Percentiles rank a stretch among this genome's conserved stretches.
Evolutionary conservation across 2,888 invertebrate genomes (phyloP).

Genomic region (Metellina segmentata): DNA sequence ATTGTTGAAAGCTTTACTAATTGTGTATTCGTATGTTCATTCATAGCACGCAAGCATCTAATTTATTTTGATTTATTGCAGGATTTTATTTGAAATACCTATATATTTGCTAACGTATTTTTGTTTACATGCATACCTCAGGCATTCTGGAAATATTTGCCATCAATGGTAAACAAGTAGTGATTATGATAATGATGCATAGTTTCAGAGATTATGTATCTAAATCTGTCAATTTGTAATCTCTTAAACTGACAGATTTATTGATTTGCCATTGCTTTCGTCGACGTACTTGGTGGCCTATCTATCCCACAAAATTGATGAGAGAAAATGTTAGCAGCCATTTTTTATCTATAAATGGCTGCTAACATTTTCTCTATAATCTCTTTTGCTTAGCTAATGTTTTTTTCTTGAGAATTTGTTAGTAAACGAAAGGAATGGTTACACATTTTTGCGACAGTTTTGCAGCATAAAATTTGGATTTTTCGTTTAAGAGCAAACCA

Average conservation of each 20-base stretch:
- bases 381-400: background rate
- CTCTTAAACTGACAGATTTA: background rate
- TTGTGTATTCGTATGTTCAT: too few relatives aligned
- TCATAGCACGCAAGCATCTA: too few relatives aligned
- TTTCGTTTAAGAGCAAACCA: background rate
- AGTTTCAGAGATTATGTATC: background rate
- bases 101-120: too few relatives aligned
- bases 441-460: background rate
- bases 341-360: too few relatives aligned
- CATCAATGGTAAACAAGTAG: background rate
- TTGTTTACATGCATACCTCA: too few relatives aligned
- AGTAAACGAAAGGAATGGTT: background rate
- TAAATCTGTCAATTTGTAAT: background rate
- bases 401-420: background rate
- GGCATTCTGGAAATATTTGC: background rate
- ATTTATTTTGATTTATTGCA: too few relatives aligned
- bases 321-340: background rate
- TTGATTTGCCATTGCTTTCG: background rate
- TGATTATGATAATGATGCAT: background rate
- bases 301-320: background rate
- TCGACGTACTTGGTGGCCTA: background rate
- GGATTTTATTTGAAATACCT: too few relatives aligned
- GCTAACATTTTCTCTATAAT: background rate
- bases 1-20: too few relatives aligned
- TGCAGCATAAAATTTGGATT: background rate